phyloP scores from a whole-genome alignment of 2,113 vertebrate species.

The Ardeotis arabs region DNA sequence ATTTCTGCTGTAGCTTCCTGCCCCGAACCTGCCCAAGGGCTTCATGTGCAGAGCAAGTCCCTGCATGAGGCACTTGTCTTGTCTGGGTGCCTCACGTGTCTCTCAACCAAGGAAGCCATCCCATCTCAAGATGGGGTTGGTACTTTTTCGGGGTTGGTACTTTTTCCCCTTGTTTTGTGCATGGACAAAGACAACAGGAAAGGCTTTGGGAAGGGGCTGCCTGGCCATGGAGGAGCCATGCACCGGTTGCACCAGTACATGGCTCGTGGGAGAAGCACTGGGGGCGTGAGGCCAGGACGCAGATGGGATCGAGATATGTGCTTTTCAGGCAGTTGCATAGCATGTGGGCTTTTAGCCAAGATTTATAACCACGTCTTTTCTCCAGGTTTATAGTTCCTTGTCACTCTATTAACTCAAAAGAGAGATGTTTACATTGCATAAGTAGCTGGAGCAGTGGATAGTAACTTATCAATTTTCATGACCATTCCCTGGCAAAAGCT shows the following conservation, averaged over 20 bases:
- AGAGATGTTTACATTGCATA: constrained; percentile 60
- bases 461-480: constrained; percentile 62
- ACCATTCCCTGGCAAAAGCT: constrained; percentile 17
- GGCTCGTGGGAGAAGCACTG: fast-evolving
- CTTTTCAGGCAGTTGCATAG: background rate
- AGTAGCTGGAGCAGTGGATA: constrained; percentile 45
- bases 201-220: background rate
- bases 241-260: background rate
- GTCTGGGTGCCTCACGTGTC: background rate
- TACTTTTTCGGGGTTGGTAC: background rate
- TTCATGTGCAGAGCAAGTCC: background rate
- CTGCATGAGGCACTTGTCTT: background rate
- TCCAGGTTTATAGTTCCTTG: constrained; percentile 38
- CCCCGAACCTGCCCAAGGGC: background rate
- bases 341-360: background rate
- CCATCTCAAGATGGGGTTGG: background rate
- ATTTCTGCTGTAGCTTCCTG: background rate
- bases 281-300: fast-evolving
- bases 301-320: background rate
- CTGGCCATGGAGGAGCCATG: background rate
- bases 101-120: background rate
- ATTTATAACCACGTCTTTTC: background rate
- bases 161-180: background rate
- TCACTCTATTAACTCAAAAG: constrained; percentile 48
- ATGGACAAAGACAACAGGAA: fast-evolving